These are phyloP conservation scores for Fringilla coelebs DNA, from an alignment of 2,797 vertebrate genomes.

Conservation along the genomic window DNA sequence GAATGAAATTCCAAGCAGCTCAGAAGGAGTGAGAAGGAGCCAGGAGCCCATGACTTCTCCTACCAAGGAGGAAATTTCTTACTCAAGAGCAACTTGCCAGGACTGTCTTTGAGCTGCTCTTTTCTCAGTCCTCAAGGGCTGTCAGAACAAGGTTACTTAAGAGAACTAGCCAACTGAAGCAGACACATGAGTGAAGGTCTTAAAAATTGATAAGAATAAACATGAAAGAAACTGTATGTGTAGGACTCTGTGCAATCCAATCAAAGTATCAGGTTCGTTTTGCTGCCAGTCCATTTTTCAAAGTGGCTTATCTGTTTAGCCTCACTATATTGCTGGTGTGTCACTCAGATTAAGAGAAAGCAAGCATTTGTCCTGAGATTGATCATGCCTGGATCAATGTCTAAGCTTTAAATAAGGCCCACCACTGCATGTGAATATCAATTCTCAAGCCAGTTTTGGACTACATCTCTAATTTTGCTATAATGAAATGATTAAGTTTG, in stretches of 20 bases:
- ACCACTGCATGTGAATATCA: background rate
- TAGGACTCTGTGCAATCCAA: background rate
- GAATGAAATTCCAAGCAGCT: background rate
- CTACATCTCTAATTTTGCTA: background rate
- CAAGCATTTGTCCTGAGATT: background rate
- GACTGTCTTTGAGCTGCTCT: background rate
- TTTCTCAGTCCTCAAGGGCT: background rate
- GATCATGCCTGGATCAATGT: background rate
- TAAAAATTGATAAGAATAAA: background rate
- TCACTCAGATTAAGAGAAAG: background rate
- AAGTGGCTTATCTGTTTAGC: background rate
- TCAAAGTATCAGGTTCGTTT: background rate
- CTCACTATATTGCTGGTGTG: background rate
- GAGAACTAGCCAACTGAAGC: background rate
- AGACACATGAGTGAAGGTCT: background rate
- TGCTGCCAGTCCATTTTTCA: background rate
- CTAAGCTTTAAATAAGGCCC: background rate
- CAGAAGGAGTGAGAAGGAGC: background rate
- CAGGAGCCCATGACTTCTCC: background rate
- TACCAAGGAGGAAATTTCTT: background rate
- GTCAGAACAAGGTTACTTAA: background rate
- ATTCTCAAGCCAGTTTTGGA: background rate
- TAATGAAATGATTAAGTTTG: slow-evolving; percentile 11
- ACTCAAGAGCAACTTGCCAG: background rate
- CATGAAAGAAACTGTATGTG: background rate